Conservation (phyloP, 2,113 vertebrate species). For the Rynchops niger region DNA sequence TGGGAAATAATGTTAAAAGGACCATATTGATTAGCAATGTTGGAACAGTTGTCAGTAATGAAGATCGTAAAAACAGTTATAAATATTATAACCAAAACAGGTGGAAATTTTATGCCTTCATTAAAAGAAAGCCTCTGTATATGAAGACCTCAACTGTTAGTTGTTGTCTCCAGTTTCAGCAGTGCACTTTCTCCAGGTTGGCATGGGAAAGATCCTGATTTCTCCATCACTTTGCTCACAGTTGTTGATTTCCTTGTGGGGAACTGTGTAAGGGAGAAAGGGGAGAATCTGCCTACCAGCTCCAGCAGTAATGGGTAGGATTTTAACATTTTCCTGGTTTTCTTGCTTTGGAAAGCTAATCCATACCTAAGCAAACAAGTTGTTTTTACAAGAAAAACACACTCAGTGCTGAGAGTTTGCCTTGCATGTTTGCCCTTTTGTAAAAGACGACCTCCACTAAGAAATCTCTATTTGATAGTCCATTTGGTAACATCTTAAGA, state of each 20-base stretch:
- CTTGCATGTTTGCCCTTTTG: not conserved
- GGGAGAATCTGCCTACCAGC: not conserved
- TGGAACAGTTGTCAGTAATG: not conserved
- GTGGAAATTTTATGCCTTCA: not conserved
- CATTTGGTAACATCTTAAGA: not conserved
- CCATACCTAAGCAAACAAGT: not conserved
- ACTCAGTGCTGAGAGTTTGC: not conserved
- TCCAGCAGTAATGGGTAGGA: not conserved
- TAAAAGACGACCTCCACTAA: not conserved
- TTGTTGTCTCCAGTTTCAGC: not conserved
- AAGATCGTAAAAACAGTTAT: not conserved
- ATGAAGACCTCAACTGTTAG: not conserved
- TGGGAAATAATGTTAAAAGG: not conserved
- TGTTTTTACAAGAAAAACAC: not conserved
- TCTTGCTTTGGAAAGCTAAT: slow-evolving; percentile 9
- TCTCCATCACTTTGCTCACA: not conserved
- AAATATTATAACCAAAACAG: not conserved
- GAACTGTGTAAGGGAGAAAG: not conserved
- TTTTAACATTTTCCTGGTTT: not conserved
- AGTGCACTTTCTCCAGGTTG: not conserved
- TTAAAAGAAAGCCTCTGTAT: not conserved
- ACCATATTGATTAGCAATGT: not conserved
- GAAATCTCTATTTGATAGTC: not conserved
- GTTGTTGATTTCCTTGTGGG: not conserved
- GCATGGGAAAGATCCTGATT: not conserved